Evolutionary conservation across 2,113 vertebrate genomes (phyloP), one percentile per base, ranked within the genome.

Genomic region (Rhagologus leucostigma): DNA sequence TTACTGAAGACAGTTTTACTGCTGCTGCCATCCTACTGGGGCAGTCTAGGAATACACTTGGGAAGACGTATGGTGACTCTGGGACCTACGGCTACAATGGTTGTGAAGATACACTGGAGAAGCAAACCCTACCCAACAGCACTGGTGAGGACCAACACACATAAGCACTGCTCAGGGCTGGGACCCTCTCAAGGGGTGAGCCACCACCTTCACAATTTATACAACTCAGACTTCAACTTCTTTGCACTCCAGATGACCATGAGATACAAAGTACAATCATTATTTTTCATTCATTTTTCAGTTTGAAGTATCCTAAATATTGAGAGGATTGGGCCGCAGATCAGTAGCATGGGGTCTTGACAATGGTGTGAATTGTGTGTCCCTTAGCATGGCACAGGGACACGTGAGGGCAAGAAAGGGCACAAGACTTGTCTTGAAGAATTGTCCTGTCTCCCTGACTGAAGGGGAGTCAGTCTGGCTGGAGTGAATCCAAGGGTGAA

Each of bases 391-490:
- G 89, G 67, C 52, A 59, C 33, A 78, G 56, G 39, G 84, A 89
- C 84, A 78, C 0, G 0, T 41, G 89, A 92, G 94, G 80, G 80
- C 89, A 90, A 78, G 52, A 47, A 70, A 78, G 77, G 73, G 71
- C 89, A 60, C 32, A n/a, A 55, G 73, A 87, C 64, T 89, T 63
- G 47, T 60, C 89, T 87, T 96, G 95, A 96, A 95, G 56, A 88
- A 96, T 95, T 96, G 86, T 93, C 76, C 76, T 78, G 23, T 59
- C 57, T 37, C n/a, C n/a, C 57, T 59, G n/a, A 59, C 23, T 37
- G 57, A 96, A 95, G 73, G 41, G 37, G 74, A 95, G 92, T 95
- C 91, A 93, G 93, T 93, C 94, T 94, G 91, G 86, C 91, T 96
- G 91, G 91, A 93, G 24, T 29, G 35, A 76, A 90, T 95, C 73